phyloP scores from a whole-genome alignment of 2,797 vertebrate species.

The Phoxinus dragarum region DNA sequence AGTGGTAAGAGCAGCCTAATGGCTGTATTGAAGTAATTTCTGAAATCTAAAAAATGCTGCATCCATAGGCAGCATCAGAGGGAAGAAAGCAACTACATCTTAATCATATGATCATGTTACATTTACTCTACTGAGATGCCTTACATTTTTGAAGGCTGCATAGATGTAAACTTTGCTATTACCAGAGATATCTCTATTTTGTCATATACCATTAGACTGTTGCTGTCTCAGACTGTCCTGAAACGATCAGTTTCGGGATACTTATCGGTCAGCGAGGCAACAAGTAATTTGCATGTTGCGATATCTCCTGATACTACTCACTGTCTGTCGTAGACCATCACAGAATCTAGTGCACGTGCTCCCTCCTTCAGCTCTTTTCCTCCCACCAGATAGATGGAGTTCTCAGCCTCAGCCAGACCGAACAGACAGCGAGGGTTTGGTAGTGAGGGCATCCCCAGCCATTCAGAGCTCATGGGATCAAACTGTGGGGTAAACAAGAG shows the following conservation, averaged over 20 bases:
- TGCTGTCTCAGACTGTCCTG: background rate
- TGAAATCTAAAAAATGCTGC: background rate
- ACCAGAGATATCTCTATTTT: background rate
- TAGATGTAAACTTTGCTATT: background rate
- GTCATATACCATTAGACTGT: background rate
- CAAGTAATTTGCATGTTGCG: background rate
- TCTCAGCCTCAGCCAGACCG: constrained; percentile 89
- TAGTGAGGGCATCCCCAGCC: constrained; percentile 96
- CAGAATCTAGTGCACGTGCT: constrained; percentile 90
- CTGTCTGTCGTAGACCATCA: constrained; percentile 96
- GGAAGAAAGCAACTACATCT: background rate
- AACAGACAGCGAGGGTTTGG: constrained; percentile 95
- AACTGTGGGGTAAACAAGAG: constrained; percentile 77
- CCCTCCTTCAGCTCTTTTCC: constrained; percentile 94
- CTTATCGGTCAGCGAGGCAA: background rate
- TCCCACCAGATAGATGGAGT: constrained; percentile 93
- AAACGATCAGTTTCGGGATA: background rate
- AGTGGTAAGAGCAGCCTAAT: background rate
- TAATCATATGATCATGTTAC: background rate
- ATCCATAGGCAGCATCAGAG: background rate
- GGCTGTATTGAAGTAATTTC: background rate
- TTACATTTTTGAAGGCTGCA: background rate
- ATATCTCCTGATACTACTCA: constrained; percentile 72
- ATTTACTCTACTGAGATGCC: background rate
- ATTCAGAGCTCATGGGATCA: constrained; percentile 92